A percentile compares a stretch with the other conserved stretches of the same genome.
These are phyloP conservation scores for Apodemus sylvaticus DNA, from an alignment of 2,113 vertebrate genomes.

Conservation along the genomic window DNA sequence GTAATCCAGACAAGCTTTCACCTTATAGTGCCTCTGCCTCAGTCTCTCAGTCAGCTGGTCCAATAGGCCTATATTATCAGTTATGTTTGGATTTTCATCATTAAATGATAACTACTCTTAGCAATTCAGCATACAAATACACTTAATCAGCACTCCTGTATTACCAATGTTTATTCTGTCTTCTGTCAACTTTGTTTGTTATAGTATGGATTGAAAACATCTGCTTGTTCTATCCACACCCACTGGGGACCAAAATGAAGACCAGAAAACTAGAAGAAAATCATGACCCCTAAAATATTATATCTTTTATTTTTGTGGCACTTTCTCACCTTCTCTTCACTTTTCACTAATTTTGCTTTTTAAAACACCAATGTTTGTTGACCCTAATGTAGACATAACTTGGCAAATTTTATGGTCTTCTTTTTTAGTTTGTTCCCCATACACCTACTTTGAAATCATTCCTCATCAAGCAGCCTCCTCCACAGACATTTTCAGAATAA, in stretches of 20 bases:
- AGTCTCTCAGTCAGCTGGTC: not conserved
- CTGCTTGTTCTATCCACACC: not conserved
- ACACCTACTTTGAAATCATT: slow-evolving; percentile 1
- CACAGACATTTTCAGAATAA: slow-evolving; percentile 64
- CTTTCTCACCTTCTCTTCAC: not conserved
- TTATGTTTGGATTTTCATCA: not conserved
- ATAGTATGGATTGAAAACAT: not conserved
- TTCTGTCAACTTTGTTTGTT: not conserved
- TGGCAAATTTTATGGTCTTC: not conserved
- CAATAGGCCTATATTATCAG: not conserved
- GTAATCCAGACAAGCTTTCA: not conserved
- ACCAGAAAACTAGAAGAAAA: too few relatives aligned
- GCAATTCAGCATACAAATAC: not conserved
- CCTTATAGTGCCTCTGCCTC: not conserved
- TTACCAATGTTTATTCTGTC: accelerated
- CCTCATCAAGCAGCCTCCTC: slow-evolving; percentile 23
- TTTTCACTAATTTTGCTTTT: slow-evolving; percentile 28
- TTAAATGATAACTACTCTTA: accelerated
- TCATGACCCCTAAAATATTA: accelerated
- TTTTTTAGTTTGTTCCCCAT: slow-evolving; percentile 19
- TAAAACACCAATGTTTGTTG: not conserved
- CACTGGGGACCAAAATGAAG: not conserved
- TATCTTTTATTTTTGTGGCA: not conserved
- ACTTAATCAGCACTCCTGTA: not conserved
- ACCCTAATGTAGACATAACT: not conserved